Percentiles rank a stretch among this genome's conserved stretches.
Conservation (phyloP, 2,888 invertebrate genomes). For the Aquatica leii region DNA sequence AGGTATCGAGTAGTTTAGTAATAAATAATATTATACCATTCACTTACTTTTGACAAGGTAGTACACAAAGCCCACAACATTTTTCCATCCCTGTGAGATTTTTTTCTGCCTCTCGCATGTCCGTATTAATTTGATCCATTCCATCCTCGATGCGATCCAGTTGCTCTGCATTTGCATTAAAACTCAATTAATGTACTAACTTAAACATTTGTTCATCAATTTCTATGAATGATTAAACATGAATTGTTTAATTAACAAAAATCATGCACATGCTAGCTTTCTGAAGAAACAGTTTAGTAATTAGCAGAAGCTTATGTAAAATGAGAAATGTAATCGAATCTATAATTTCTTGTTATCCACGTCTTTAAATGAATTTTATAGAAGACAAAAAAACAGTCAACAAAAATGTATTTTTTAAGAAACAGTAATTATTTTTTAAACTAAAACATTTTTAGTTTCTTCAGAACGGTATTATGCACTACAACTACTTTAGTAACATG, state of each 20-base stretch:
- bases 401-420: no score
- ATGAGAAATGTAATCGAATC: no score
- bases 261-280: conserved; percentile 32
- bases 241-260: conserved; percentile 26
- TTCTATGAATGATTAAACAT: conserved; percentile 24
- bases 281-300: conserved; percentile 28
- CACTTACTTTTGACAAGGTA: conserved; percentile 97
- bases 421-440: no score
- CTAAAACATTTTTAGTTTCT: no score
- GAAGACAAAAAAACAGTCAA: no score
- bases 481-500: conserved; percentile 27
- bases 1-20: no score
- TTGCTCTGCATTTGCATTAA: conserved; percentile 78
- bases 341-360: no score
- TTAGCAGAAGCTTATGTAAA: not conserved
- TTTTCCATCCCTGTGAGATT: conserved; percentile 99
- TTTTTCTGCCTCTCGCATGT: conserved; percentile 99
- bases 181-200: conserved; percentile 7
- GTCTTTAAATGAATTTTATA: no score
- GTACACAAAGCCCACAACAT: conserved; percentile 98
- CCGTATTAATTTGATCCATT: conserved; percentile 99
- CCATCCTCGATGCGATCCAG: conserved; percentile 99
- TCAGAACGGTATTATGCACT: conserved; percentile 24
- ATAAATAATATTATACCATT: no score
- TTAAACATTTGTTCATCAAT: not conserved